A percentile compares a stretch with the other conserved stretches of the same genome.
These are phyloP conservation scores for Colostygia pectinataria DNA, from an alignment of 2,888 invertebrate species.

Conservation along the genomic window DNA sequence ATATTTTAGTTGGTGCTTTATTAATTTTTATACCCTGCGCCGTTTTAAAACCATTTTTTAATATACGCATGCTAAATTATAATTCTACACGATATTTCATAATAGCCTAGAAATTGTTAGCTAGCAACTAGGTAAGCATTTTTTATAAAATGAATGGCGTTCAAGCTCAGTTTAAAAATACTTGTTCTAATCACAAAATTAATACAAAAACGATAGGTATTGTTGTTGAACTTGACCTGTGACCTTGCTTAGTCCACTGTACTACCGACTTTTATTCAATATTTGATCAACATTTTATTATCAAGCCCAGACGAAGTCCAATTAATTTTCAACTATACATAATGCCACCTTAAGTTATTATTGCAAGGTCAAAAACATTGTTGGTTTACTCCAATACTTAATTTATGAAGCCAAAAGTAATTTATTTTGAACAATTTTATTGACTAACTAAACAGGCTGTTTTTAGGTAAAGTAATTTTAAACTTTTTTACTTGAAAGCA, in stretches of 20 bases:
- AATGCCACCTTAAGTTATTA: slow-evolving; percentile 3
- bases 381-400: slow-evolving; percentile 2
- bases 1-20: slow-evolving; percentile 27
- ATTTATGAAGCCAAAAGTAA: no score
- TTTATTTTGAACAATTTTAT: no score
- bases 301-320: slow-evolving; percentile 6
- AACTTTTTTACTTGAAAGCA: not conserved
- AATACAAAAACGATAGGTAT: no score
- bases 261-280: slow-evolving; percentile 27
- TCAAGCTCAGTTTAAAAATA: not conserved
- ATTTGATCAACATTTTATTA: slow-evolving; percentile 13
- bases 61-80: slow-evolving; percentile 8
- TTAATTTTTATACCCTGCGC: slow-evolving; percentile 29
- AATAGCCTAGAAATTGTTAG: not conserved
- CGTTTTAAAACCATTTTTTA: not conserved
- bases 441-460: no score
- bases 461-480: not conserved
- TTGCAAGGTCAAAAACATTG: slow-evolving; percentile 6
- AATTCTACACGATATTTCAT: slow-evolving; percentile 1
- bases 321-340: slow-evolving; percentile 23
- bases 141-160: slow-evolving; percentile 2
- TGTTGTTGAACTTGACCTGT: slow-evolving; percentile 61
- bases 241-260: slow-evolving; percentile 45
- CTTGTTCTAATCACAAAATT: not conserved
- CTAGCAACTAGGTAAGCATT: not conserved